A percentile compares a stretch with the other conserved stretches of the same genome.
phyloP scores from a whole-genome alignment of 92 coral and sea anemone genomes.

The Porites divaricata region DNA sequence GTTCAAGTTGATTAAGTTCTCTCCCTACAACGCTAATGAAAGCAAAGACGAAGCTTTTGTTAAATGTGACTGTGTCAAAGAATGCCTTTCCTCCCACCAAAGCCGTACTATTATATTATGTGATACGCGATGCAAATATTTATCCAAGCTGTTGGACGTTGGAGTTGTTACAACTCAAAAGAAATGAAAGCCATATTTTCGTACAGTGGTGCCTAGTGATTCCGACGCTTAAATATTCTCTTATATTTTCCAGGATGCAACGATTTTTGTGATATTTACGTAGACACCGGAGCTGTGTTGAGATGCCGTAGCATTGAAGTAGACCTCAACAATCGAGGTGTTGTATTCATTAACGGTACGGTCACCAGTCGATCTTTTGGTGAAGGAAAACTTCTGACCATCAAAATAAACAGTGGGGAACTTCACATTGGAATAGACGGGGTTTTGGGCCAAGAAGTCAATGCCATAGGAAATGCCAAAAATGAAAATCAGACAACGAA shows the following conservation, averaged over 20 bases:
- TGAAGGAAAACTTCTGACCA: constrained; percentile 43
- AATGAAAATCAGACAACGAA: constrained; percentile 40
- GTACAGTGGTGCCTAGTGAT: constrained; percentile 16
- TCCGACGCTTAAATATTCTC: neutral
- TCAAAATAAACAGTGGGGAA: constrained; percentile 49
- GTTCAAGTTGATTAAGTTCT: neutral
- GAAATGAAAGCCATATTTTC: constrained; percentile 20
- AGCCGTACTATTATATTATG: constrained; percentile 1
- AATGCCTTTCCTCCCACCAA: neutral
- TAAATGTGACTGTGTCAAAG: constrained; percentile 17
- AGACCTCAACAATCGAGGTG: constrained; percentile 27
- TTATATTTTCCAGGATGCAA: constrained; percentile 41
- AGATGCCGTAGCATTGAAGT: constrained; percentile 46
- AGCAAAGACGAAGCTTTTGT: constrained; percentile 1
- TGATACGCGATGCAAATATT: constrained; percentile 25
- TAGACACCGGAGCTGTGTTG: constrained; percentile 61
- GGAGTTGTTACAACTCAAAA: constrained; percentile 12
- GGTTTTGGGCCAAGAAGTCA: constrained; percentile 48
- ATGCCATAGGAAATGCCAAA: constrained; percentile 17
- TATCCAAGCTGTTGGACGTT: constrained; percentile 9
- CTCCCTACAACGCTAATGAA: constrained; percentile 10
- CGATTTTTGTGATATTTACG: constrained; percentile 50
- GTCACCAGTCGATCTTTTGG: constrained; percentile 44
- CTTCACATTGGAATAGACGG: constrained; percentile 62
- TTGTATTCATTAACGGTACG: constrained; percentile 66